Percentiles rank a stretch among this genome's conserved stretches.
These are phyloP conservation scores for Gallinago jamesoni DNA, from an alignment of 2,113 vertebrate genomes.

Conservation along the genomic window DNA sequence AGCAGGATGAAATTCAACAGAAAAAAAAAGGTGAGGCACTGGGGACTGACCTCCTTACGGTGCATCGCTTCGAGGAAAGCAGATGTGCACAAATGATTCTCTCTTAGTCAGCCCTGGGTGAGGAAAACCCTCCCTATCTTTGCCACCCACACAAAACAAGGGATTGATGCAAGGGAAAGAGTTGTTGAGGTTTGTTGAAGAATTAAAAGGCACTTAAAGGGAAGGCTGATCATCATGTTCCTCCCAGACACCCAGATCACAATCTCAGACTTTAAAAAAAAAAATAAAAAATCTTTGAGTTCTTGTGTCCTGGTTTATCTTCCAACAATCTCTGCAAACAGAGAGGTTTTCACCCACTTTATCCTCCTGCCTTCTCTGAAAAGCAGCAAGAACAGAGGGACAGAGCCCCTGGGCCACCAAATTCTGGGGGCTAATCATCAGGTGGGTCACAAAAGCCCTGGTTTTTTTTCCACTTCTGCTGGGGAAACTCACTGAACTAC, in stretches of 20 bases:
- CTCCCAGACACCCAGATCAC: not conserved
- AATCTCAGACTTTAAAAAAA: not conserved
- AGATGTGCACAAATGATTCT: not conserved
- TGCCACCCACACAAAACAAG: not conserved
- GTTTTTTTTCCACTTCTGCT: not conserved
- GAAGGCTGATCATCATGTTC: not conserved
- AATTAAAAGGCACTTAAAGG: not conserved
- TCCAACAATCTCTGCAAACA: not conserved
- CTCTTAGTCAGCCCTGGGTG: not conserved
- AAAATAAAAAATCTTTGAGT: not conserved
- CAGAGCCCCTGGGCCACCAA: accelerated
- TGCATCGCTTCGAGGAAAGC: not conserved
- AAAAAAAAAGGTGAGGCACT: not conserved
- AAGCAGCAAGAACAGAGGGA: not conserved
- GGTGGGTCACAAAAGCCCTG: not conserved
- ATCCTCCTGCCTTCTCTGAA: not conserved
- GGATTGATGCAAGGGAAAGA: not conserved
- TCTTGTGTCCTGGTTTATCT: not conserved
- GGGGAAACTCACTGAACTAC: not conserved
- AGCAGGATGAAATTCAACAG: not conserved
- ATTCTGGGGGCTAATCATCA: accelerated
- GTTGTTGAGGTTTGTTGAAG: not conserved
- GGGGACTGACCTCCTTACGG: not conserved
- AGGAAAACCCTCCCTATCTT: not conserved
- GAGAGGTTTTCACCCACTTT: not conserved